A percentile compares a stretch with the other conserved stretches of the same genome.
Evolutionary conservation across 2,888 invertebrate genomes (phyloP).

Genomic region (Geotrupes spiniger): DNA sequence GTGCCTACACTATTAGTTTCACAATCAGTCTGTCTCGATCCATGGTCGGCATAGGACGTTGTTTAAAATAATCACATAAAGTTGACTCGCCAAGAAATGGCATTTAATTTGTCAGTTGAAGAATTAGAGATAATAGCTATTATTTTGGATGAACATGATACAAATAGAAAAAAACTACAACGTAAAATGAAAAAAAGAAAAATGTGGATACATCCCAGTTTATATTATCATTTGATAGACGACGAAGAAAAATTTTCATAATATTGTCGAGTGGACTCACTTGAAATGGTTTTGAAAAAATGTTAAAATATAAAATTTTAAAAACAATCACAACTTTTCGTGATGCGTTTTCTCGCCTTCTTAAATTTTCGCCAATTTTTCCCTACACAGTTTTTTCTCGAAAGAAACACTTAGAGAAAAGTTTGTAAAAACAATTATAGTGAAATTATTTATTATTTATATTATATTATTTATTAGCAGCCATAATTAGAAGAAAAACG

Average conservation of each 20-base stretch:
- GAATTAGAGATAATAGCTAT: slow-evolving; percentile 11
- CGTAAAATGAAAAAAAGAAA: slow-evolving; percentile 13
- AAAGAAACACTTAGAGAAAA: too few relatives aligned
- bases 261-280: too few relatives aligned
- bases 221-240: slow-evolving; percentile 10
- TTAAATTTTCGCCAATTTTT: too few relatives aligned
- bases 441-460: too few relatives aligned
- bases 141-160: slow-evolving; percentile 10
- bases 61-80: slow-evolving; percentile 1
- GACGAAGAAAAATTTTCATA: slow-evolving; percentile 8
- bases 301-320: too few relatives aligned
- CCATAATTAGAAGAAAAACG: slow-evolving; percentile 1
- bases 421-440: too few relatives aligned
- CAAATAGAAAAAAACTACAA: slow-evolving; percentile 12
- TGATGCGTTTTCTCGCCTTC: too few relatives aligned
- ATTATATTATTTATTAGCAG: slow-evolving; percentile 6
- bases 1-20: slow-evolving; percentile 8
- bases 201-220: slow-evolving; percentile 16
- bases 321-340: too few relatives aligned
- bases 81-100: slow-evolving; percentile 11
- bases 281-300: too few relatives aligned
- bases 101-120: slow-evolving; percentile 8
- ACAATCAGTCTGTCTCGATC: slow-evolving; percentile 11
- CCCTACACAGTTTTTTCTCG: too few relatives aligned
- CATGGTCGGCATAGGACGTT: slow-evolving; percentile 5